These are phyloP conservation scores for Heliconius charithonia DNA, from an alignment of 2,888 invertebrate genomes.

Conservation along the genomic window DNA sequence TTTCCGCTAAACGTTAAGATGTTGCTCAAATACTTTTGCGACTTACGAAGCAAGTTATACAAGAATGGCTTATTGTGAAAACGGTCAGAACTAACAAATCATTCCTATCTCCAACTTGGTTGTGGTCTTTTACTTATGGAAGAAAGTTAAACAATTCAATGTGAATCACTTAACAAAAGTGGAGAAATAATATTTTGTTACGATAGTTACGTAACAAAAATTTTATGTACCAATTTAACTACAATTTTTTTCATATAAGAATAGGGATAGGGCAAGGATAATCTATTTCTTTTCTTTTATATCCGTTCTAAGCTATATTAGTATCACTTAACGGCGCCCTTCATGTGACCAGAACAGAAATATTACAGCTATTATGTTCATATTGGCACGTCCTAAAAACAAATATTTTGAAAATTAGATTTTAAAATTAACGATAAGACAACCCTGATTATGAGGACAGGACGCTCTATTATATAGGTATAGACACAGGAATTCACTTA, in stretches of 20 bases:
- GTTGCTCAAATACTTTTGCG: slow-evolving; percentile 75
- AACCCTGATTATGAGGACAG: too few species aligned
- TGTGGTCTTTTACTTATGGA: slow-evolving; percentile 25
- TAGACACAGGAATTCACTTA: too few species aligned
- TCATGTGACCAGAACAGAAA: background rate
- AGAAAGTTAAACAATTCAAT: slow-evolving; percentile 26
- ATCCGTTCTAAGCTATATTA: background rate
- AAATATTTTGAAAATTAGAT: background rate
- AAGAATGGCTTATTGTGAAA: slow-evolving; percentile 52
- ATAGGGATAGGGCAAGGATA: too few species aligned
- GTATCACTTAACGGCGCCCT: background rate
- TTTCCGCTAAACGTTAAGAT: slow-evolving; percentile 78
- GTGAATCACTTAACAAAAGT: slow-evolving; percentile 13
- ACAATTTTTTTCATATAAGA: too few species aligned
- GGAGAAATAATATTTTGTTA: background rate
- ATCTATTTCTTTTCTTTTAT: background rate
- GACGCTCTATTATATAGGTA: too few species aligned
- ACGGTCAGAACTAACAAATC: slow-evolving; percentile 45
- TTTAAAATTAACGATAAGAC: background rate
- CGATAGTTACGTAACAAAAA: background rate
- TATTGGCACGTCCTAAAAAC: background rate
- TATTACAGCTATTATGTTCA: background rate
- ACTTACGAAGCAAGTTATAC: slow-evolving; percentile 75
- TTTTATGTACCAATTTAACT: too few species aligned
- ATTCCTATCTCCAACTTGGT: slow-evolving; percentile 33